These are phyloP conservation scores for Ifrita kowaldi DNA, from an alignment of 2,113 vertebrate species.

Conservation along the genomic window DNA sequence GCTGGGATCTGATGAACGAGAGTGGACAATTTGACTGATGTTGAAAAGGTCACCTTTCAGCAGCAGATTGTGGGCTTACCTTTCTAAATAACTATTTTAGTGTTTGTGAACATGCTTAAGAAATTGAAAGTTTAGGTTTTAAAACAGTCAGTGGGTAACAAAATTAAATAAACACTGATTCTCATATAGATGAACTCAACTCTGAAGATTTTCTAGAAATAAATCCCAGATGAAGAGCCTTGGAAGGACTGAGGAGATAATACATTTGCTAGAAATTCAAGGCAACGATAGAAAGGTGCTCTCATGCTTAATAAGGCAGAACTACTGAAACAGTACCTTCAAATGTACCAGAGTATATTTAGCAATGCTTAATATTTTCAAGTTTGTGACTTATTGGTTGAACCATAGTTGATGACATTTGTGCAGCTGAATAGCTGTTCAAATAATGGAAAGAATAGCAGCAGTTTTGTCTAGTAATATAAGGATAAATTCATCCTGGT, in stretches of 20 bases:
- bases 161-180: not conserved
- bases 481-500: not conserved
- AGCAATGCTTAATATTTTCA: slow-evolving; percentile 1
- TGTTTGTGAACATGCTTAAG: not conserved
- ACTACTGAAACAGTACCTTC: not conserved
- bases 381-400: not conserved
- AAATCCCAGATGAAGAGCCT: not conserved
- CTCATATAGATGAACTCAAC: not conserved
- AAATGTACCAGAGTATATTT: not conserved
- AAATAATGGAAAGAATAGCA: slow-evolving; percentile 2
- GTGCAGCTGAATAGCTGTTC: not conserved
- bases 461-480: not conserved
- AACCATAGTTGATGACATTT: not conserved
- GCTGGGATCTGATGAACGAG: not conserved
- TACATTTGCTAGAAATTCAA: not conserved
- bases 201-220: not conserved
- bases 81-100: not conserved
- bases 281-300: not conserved
- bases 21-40: not conserved
- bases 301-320: not conserved
- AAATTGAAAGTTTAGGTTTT: not conserved
- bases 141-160: not conserved
- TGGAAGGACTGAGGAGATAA: not conserved
- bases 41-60: not conserved
- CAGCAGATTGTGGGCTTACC: not conserved